These are phyloP conservation scores for Microtus ochrogaster DNA, from an alignment of 2,113 vertebrate genomes.

Conservation along the genomic window DNA sequence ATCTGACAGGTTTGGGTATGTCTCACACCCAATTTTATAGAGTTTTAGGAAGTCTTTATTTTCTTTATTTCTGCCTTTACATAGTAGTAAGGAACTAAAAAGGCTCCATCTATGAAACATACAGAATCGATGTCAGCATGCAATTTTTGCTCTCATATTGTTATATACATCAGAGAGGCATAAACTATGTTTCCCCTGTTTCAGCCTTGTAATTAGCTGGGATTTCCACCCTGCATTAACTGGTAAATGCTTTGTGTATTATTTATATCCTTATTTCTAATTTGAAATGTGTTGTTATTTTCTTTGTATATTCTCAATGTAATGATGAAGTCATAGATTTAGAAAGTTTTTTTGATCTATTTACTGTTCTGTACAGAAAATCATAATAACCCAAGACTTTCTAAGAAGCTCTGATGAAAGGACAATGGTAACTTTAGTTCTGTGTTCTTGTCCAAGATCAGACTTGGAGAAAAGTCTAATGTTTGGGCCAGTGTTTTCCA, in stretches of 20 bases:
- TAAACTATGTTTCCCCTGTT: background rate
- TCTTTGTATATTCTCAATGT: background rate
- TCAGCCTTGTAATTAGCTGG: background rate
- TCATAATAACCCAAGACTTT: background rate
- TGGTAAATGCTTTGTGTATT: background rate
- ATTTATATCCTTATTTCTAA: background rate
- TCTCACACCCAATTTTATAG: no score
- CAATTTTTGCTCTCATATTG: background rate
- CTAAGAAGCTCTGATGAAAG: background rate
- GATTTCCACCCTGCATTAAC: background rate
- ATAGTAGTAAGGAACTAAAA: no score
- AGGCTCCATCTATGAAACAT: background rate
- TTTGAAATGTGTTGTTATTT: background rate
- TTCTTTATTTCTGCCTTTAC: no score
- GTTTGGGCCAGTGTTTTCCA: background rate
- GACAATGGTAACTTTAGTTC: background rate
- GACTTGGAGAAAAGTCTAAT: background rate
- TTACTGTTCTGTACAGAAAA: background rate
- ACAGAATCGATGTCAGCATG: background rate
- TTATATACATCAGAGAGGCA: background rate
- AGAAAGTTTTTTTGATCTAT: background rate
- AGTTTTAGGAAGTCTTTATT: no score
- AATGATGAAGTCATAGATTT: background rate
- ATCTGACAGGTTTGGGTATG: no score
- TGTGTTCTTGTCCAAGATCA: background rate